Base-by-base conservation (phyloP, 2,888 invertebrate species). In the Cephus rjabovi region DNA sequence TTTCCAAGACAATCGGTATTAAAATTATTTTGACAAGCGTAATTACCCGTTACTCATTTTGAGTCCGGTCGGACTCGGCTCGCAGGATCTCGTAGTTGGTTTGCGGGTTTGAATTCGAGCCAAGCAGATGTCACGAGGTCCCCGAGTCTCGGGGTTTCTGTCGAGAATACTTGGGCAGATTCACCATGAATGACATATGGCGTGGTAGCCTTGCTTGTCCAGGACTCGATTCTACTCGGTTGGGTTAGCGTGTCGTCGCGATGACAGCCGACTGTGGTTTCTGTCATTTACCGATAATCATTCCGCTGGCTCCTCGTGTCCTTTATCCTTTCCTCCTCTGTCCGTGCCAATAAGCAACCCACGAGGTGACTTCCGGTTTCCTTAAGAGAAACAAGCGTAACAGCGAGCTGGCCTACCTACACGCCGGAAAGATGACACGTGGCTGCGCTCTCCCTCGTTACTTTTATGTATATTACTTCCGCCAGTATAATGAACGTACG, bases 201-300 rank as follows among this genome's bases (percentile, higher is more conserved):
- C 23, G 56, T 56, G 56, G 23, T 15, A 56, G 23, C 23, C 23
- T 9, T 23, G 6, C 56, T 56, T 23, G 23, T 56, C 56, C 23
- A 23, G 56, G 23, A 56, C 56, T 56, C 56, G 56, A 56, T 56
- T 56, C 23, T 56, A 56, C 23, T 56, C 56, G 56, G 56, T 56
- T 56, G 23, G 23, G 56, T 56, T 56, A 34, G 74, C 23, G 34
- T 34, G 34, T 34, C 33, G 74, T 12, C 34, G 80, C 77, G 85
- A 86, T 83, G 88, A 86, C 88, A 86, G 87, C 84, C 87, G 86
- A 88, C 82, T 89, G 88, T 86, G 88, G 88, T 89, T 87, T 87
- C 85, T 86, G 86, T 88, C 88, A 87, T 88, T 89, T 89, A 85
- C 84, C 84, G 88, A 86, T 89, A 88, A 89, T 89, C 88, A 86